Base-by-base conservation (phyloP, 2,797 vertebrate genomes). In the Oreortyx pictus region DNA sequence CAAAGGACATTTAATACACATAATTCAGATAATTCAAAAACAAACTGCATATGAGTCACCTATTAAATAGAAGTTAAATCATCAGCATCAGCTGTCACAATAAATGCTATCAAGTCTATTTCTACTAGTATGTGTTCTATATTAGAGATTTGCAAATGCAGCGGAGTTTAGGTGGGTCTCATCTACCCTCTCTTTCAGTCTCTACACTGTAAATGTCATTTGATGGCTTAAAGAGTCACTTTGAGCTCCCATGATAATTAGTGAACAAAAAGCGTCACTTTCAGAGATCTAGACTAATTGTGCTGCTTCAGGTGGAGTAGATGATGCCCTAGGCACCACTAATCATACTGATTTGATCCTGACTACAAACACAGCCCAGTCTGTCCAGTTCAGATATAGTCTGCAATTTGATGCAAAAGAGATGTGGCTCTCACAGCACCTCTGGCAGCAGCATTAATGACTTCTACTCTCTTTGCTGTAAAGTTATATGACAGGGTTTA, bases 11-110 rank as follows among this genome's bases (percentile, higher is more conserved):
- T 22, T 4, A 14, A 33, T 46, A 46, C 44, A 71, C 18, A 25
- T 64, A 80, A 86, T 47, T 46, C 66, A 86, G 62, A 73, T 75
- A 83, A 86, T 59, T 39, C 66, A 72, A 88, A 95, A 91, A 14
- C 18, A 84, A 89, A 66, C 22, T 64, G 49, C 29, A 68, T 37
- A 49, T 87, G 84, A 90, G 43, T 92, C 41, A 76, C 71, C 67
- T 84, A 3, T 76, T 88, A 71, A 87, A 83, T 50, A 57, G 65
- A 93, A 89, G 11, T 43, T 24, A 89, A 85, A 89, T 39, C 54
- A 41, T 31, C 43, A 56, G 6, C 52, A 72, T 89, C 92, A 88
- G 66, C 79, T 93, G 77, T 83, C 62, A 78, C 62, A 83, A 75
- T 66, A 79, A 91, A 85, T 83, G 70, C 39, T 81, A 92, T 39